These are phyloP conservation scores for Aelia acuminata DNA, from an alignment of 2,888 invertebrate genomes.

Conservation along the genomic window DNA sequence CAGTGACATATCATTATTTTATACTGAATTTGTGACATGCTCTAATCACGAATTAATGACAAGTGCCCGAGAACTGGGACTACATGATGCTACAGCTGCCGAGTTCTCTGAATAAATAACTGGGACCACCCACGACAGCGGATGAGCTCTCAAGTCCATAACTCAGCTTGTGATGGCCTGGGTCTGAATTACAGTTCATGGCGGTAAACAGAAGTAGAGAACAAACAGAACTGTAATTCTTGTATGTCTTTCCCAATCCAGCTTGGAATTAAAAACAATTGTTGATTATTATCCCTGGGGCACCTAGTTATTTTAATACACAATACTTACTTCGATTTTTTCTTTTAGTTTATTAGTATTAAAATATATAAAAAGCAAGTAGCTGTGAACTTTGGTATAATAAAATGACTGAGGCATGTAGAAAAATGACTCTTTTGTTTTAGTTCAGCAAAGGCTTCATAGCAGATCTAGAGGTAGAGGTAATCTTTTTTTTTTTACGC, in stretches of 20 bases:
- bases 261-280: neutral
- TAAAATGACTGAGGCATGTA: no score
- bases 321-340: no score
- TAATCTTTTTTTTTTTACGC: no score
- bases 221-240: slow-evolving; percentile 9
- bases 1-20: neutral
- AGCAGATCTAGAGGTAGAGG: no score
- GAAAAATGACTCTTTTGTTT: no score
- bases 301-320: no score
- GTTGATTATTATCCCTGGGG: no score
- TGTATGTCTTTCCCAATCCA: neutral
- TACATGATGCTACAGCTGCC: neutral
- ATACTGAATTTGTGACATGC: neutral
- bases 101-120: neutral
- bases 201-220: neutral
- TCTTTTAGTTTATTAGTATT: no score
- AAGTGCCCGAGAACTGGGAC: neutral
- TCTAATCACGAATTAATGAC: neutral
- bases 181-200: neutral
- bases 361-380: no score
- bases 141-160: neutral
- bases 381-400: no score
- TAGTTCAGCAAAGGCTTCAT: no score
- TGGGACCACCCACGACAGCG: neutral
- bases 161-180: neutral